Conservation (phyloP, 1,140 invertebrate genomes). For the Drosophila leontia region DNA sequence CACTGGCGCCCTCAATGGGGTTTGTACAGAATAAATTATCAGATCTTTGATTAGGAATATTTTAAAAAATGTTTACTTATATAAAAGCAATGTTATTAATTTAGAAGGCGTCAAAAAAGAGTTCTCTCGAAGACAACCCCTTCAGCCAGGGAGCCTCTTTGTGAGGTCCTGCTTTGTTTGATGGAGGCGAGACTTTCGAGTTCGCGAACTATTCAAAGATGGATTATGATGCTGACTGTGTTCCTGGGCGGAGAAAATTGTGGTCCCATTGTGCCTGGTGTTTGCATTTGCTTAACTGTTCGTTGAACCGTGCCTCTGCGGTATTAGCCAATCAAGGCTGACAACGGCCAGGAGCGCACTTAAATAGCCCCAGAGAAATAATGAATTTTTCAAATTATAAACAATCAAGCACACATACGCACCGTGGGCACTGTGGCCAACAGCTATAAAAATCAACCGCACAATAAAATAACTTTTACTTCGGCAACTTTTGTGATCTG, state of each 20-base stretch:
- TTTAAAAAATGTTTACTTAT: neutral
- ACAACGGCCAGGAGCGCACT: slow-evolving; percentile 31
- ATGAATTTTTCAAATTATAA: slow-evolving; percentile 33
- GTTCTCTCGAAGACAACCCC: neutral
- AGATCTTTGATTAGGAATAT: neutral
- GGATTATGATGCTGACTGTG: slow-evolving; percentile 22
- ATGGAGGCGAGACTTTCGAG: slow-evolving; percentile 5
- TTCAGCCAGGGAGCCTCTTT: neutral
- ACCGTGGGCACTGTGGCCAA: slow-evolving; percentile 24
- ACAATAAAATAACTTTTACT: slow-evolving; percentile 41
- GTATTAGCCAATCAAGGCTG: slow-evolving; percentile 63
- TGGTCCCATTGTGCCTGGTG: slow-evolving; percentile 14
- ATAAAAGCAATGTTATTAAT: slow-evolving; percentile 5
- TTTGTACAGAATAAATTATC: slow-evolving; percentile 5
- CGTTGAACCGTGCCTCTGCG: slow-evolving; percentile 63
- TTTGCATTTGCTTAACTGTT: slow-evolving; percentile 72
- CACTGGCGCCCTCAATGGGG: slow-evolving; percentile 3
- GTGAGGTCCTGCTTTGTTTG: slow-evolving; percentile 5
- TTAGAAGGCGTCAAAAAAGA: neutral
- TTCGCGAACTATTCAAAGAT: slow-evolving; percentile 35
- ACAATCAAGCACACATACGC: slow-evolving; percentile 14
- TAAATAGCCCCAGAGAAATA: slow-evolving; percentile 15
- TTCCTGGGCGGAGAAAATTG: neutral
- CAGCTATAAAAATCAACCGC: slow-evolving; percentile 24
- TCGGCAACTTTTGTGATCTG: slow-evolving; percentile 27